Conservation (phyloP, 2,888 invertebrate species). For the Marronus borbonicus region DNA sequence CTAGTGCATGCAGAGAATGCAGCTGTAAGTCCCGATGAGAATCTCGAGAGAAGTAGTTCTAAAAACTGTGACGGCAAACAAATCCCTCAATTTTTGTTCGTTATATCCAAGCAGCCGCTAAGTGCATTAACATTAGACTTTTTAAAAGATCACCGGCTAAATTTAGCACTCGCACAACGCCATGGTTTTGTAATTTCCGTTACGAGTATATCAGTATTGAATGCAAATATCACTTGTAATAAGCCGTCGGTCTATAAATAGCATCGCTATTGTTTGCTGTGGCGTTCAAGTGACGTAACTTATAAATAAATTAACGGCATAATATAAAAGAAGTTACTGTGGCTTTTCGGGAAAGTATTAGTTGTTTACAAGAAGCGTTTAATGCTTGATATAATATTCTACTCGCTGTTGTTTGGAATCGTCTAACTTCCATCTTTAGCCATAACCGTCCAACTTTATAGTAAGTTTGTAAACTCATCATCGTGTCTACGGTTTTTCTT, state of each 20-base stretch:
- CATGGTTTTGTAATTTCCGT: constrained; percentile 26
- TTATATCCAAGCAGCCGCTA: neutral
- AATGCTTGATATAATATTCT: too few species aligned
- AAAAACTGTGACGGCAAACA: neutral
- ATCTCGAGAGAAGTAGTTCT: neutral
- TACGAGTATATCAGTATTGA: constrained; percentile 28
- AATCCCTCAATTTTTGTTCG: too few species aligned
- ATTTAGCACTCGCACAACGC: neutral
- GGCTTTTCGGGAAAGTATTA: neutral
- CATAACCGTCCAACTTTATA: too few species aligned
- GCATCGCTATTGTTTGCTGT: constrained; percentile 13
- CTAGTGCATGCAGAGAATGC: too few species aligned
- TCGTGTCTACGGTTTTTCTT: too few species aligned
- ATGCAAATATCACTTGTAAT: constrained; percentile 29
- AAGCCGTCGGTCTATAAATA: constrained; percentile 32
- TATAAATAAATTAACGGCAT: neutral
- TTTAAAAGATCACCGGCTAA: constrained; percentile 13
- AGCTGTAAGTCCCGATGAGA: too few species aligned
- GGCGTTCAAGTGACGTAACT: constrained; percentile 10
- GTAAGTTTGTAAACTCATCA: too few species aligned
- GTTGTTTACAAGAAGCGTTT: too few species aligned
- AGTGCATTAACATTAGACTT: neutral
- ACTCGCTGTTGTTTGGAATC: too few species aligned
- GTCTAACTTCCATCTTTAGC: too few species aligned
- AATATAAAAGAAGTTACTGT: neutral